Conservation (phyloP, 2,888 invertebrate genomes). For the Notodonta dromedarius region DNA sequence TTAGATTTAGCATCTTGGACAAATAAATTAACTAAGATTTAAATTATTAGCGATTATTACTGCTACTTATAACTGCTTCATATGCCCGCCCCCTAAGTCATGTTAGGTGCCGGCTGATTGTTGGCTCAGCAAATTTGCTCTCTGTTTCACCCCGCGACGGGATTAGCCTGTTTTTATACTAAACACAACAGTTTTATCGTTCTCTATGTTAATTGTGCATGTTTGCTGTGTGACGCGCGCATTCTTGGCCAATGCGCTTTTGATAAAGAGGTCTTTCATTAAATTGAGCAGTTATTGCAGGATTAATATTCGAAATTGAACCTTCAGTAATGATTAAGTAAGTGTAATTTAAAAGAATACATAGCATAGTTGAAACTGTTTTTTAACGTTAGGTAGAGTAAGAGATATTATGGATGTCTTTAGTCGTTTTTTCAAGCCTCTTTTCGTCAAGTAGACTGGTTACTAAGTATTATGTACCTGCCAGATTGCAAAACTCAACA, state of each 20-base stretch:
- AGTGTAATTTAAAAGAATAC: too few species aligned
- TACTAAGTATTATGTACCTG: too few species aligned
- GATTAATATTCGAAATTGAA: too few species aligned
- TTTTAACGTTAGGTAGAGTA: too few species aligned
- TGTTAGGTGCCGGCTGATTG: conserved; percentile 74
- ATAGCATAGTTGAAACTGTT: too few species aligned
- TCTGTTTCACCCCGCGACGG: conserved; percentile 66
- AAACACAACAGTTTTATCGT: conserved; percentile 75
- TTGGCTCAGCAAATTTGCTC: conserved; percentile 81
- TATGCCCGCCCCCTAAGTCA: conserved; percentile 53
- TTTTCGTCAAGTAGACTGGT: too few species aligned
- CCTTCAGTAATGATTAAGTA: too few species aligned
- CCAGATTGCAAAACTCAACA: too few species aligned
- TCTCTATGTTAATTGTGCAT: conserved; percentile 63
- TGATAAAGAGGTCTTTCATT: conserved; percentile 4
- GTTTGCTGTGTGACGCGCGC: conserved; percentile 52
- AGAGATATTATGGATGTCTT: too few species aligned
- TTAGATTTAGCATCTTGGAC: too few species aligned
- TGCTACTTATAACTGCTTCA: background rate
- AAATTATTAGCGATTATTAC: conserved; percentile 14
- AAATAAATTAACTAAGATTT: too few species aligned
- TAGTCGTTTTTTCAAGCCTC: too few species aligned
- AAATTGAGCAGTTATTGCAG: background rate
- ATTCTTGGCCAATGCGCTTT: conserved; percentile 16
- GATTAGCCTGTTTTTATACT: conserved; percentile 80